A percentile compares a stretch with the other conserved stretches of the same genome.
Conservation (phyloP, 1,140 invertebrate genomes). For the Anadara kagoshimensis region DNA sequence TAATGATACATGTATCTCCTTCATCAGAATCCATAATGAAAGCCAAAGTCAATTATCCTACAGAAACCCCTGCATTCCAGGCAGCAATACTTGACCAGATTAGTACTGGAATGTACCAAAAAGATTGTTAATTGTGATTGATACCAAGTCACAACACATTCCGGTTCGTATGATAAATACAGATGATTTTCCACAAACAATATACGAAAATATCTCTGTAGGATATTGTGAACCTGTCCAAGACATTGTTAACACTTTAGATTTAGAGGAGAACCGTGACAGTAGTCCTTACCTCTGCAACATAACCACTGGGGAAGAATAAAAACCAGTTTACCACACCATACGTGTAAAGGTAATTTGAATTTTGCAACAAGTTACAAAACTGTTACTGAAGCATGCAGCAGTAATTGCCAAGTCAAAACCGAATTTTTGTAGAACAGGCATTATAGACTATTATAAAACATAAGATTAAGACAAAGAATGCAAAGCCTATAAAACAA, state of each 20-base stretch:
- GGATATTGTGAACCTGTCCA: not conserved
- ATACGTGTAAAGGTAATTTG: slow-evolving; percentile 13
- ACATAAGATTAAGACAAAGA: slow-evolving; percentile 37
- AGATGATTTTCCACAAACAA: too few species aligned
- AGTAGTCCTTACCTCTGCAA: not conserved
- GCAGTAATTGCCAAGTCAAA: slow-evolving; percentile 24
- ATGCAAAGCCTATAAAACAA: slow-evolving; percentile 33
- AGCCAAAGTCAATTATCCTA: too few species aligned
- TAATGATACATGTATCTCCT: too few species aligned
- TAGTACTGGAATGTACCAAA: too few species aligned
- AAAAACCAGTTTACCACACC: slow-evolving; percentile 7
- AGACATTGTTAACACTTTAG: not conserved
- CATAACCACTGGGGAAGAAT: not conserved
- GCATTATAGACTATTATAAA: slow-evolving; percentile 14
- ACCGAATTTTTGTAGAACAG: slow-evolving; percentile 33
- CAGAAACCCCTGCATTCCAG: too few species aligned
- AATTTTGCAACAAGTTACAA: not conserved
- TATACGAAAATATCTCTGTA: not conserved
- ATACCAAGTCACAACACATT: too few species aligned
- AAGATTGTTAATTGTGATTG: too few species aligned
- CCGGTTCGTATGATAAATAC: too few species aligned
- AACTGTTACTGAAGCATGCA: slow-evolving; percentile 22
- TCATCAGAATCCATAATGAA: too few species aligned
- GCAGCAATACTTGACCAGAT: too few species aligned
- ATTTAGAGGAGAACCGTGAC: not conserved